Base-by-base conservation (phyloP, 2,113 vertebrate species). In the Nesoenas mayeri region DNA sequence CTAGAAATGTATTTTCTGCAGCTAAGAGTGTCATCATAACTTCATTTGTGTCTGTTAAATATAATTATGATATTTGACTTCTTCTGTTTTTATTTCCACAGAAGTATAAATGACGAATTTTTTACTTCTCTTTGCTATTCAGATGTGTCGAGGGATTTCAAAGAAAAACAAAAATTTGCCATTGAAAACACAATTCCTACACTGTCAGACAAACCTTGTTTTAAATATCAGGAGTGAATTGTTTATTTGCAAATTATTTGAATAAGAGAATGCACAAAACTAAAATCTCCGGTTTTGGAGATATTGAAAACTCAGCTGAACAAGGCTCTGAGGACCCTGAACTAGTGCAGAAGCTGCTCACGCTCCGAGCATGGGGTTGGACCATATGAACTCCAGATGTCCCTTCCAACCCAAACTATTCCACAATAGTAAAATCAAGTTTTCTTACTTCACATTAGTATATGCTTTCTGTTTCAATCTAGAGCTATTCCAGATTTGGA, bases 201-300 rank as follows among this genome's bases (percentile, higher is more conserved):
- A 73, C 79, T 93, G 79, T 95, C 93, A 91, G 10, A 15, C 77
- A 95, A 65, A 22, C 40, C 77, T 95, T 95, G 94, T 93, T 93
- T 90, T 89, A 96, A 96, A 93, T 71, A 93, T 89, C 79, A 96
- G 69, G 86, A 92, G 44, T 94, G 88, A 93, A 82, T 83, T 88
- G 91, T 96, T 97, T 96, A 93, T 95, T 96, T 96, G 84, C 56
- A 97, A 97, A 83, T 71, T 66, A 72, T 97, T 91, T n/a, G 48
- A 96, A 62, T 91, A 89, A 93, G 32, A 82, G 64, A 95, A 89
- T 32, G 48, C 19, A 56, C 40, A 28, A 80, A 62, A 0, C 1
- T 6, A 38, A 42, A 83, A 8, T 42, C n/a, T 74, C 31, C 6
- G 10, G 80, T 61, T 85, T 24, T 51, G 18, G n/a, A 85, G 56